Conservation (phyloP, 2,888 invertebrate genomes). For the Dryobota labecula region DNA sequence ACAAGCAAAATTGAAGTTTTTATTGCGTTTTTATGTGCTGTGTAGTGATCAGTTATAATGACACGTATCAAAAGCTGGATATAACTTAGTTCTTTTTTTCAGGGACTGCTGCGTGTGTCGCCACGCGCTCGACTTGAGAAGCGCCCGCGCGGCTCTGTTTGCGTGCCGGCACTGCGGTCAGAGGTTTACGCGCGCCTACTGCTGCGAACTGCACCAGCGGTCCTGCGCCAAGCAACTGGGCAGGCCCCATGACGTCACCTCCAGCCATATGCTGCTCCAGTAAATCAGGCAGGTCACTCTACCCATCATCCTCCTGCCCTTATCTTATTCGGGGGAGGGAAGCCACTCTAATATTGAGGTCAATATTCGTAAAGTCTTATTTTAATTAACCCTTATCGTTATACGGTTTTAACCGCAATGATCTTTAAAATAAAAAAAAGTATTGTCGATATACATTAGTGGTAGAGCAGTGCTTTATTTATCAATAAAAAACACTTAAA, state of each 20-base stretch:
- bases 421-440: conserved; percentile 39
- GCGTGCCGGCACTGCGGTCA: conserved; percentile 81
- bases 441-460: conserved; percentile 23
- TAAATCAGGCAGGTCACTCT: conserved; percentile 56
- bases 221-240: conserved; percentile 74
- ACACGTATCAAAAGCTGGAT: background rate
- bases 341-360: background rate
- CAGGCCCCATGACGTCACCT: conserved; percentile 65
- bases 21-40: background rate
- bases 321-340: background rate
- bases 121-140: conserved; percentile 72
- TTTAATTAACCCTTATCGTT: conserved; percentile 14
- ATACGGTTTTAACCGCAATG: conserved; percentile 23
- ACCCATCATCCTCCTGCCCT: background rate
- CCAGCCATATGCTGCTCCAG: conserved; percentile 74
- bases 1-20: background rate
- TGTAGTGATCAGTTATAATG: background rate
- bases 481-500: conserved; percentile 23
- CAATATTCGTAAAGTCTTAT: conserved; percentile 15
- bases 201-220: conserved; percentile 83
- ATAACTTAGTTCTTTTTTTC: conserved; percentile 15
- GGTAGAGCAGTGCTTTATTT: conserved; percentile 17
- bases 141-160: conserved; percentile 69
- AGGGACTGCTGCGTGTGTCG: conserved; percentile 84
- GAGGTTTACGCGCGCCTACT: conserved; percentile 83